These are phyloP conservation scores for Pedicia rivosa DNA, from an alignment of 2,888 invertebrate species.

Conservation along the genomic window DNA sequence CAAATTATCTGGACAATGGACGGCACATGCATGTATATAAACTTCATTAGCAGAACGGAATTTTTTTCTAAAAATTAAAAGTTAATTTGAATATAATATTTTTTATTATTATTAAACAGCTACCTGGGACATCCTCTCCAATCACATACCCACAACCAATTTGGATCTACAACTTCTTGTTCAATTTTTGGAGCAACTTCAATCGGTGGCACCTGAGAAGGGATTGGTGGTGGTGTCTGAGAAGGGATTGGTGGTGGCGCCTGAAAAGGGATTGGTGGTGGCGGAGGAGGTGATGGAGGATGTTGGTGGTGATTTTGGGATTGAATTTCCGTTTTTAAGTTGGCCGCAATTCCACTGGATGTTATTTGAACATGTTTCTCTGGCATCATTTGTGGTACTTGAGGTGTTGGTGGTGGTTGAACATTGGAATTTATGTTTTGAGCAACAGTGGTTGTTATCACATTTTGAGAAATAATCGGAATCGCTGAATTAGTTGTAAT, in stretches of 20 bases:
- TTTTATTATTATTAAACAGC: constrained; percentile 16
- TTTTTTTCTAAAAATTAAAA: constrained; percentile 33
- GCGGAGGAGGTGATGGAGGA: constrained; percentile 6
- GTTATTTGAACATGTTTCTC: no score
- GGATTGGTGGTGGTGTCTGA: constrained; percentile 4
- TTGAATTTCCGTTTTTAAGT: no score
- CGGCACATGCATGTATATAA: constrained; percentile 71
- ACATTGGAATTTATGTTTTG: not conserved
- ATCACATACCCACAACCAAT: constrained; percentile 62
- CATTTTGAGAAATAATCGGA: constrained; percentile 7
- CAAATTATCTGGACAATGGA: constrained; percentile 57
- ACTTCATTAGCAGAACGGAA: constrained; percentile 63
- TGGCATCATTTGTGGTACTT: constrained; percentile 1
- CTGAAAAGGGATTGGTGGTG: constrained; percentile 2
- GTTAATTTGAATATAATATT: not conserved
- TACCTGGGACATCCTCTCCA: constrained; percentile 78
- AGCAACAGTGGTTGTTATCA: not conserved
- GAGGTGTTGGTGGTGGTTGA: not conserved
- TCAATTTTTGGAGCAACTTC: constrained; percentile 10
- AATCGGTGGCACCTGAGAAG: not conserved
- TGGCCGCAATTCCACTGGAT: no score
- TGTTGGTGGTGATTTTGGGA: constrained; percentile 7
- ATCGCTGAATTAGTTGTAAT: constrained; percentile 8
- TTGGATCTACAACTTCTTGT: constrained; percentile 21
- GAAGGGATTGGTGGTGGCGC: constrained; percentile 5